Percentiles rank a stretch among this genome's conserved stretches.
These are phyloP conservation scores for Cotesia typhae DNA, from an alignment of 1,140 invertebrate genomes.

Conservation along the genomic window DNA sequence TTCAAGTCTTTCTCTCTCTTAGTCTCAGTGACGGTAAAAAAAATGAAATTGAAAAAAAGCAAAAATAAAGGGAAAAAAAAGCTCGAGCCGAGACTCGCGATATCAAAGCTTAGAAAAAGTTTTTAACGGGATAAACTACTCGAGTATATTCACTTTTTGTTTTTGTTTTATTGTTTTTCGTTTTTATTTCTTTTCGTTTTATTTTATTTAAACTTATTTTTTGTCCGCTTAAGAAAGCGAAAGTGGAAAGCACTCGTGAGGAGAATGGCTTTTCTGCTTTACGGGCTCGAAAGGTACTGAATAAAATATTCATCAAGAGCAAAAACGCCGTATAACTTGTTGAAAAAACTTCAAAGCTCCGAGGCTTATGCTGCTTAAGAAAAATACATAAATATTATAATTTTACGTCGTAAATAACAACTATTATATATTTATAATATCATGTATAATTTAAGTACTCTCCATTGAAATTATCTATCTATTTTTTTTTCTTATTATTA, in stretches of 20 bases:
- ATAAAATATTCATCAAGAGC: constrained; percentile 35
- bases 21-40: too few species aligned
- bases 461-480: not conserved
- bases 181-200: constrained; percentile 18
- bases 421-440: too few species aligned
- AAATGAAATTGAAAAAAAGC: constrained; percentile 21
- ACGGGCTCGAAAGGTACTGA: constrained; percentile 1
- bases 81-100: constrained; percentile 6
- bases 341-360: constrained; percentile 11
- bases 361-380: constrained; percentile 10
- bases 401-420: too few species aligned
- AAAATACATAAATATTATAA: constrained; percentile 2
- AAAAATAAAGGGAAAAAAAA: constrained; percentile 10
- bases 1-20: too few species aligned
- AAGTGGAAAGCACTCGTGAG: constrained; percentile 29
- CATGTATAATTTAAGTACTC: not conserved
- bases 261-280: constrained; percentile 22
- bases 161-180: constrained; percentile 18
- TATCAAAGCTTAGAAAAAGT: constrained; percentile 36
- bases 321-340: constrained; percentile 4
- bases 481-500: not conserved
- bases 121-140: constrained; percentile 41
- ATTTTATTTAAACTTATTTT: constrained; percentile 18
- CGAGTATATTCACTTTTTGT: constrained; percentile 26
- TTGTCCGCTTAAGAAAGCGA: constrained; percentile 16